Percentiles rank a stretch among this genome's conserved stretches.
phyloP scores from a whole-genome alignment of 2,797 vertebrate species.

The Threskiornis aethiopicus region DNA sequence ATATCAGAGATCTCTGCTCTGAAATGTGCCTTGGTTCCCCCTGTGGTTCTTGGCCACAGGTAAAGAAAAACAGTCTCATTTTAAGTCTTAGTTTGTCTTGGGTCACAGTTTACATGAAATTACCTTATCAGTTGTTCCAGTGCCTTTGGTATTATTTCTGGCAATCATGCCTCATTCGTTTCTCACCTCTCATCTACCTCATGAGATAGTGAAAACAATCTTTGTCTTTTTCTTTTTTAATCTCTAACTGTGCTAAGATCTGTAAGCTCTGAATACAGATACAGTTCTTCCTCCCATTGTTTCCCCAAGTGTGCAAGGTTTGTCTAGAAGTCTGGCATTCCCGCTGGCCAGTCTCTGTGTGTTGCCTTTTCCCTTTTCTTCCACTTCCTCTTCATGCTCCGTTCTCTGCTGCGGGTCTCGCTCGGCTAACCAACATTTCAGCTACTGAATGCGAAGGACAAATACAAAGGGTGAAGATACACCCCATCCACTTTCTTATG shows the following conservation, averaged over 20 bases:
- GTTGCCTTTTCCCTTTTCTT: background rate
- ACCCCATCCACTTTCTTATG: background rate
- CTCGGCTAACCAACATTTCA: background rate
- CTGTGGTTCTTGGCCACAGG: background rate
- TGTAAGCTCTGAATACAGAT: background rate
- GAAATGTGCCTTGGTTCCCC: background rate
- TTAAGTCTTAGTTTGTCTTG: conserved; percentile 20
- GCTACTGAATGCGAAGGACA: background rate
- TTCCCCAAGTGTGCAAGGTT: background rate
- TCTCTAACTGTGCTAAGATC: background rate
- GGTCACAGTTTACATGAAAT: background rate
- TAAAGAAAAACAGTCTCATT: conserved; percentile 4
- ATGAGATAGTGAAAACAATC: background rate
- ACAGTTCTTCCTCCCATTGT: background rate
- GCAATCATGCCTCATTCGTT: background rate
- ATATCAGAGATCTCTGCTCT: background rate
- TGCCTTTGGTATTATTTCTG: background rate
- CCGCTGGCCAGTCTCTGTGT: accelerated
- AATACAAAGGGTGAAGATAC: background rate
- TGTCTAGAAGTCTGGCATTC: background rate
- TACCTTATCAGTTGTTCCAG: background rate
- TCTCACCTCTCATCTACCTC: background rate
- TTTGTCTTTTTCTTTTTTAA: background rate
- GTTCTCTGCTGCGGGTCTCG: background rate
- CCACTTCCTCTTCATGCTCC: background rate